Conservation (phyloP, 2,888 invertebrate genomes). For the Sepiola atlantica region DNA sequence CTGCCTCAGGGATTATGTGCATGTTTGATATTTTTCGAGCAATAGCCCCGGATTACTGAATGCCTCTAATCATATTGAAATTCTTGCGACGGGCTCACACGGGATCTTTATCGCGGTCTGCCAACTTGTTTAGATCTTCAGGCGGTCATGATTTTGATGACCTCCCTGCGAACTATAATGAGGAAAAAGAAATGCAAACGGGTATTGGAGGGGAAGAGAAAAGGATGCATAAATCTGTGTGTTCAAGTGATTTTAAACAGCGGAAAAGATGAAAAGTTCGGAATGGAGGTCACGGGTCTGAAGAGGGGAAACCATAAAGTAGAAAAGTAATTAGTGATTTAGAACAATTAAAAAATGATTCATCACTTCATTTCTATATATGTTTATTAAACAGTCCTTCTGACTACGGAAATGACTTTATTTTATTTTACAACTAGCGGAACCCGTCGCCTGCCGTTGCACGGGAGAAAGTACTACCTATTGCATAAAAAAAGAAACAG, state of each 20-base stretch:
- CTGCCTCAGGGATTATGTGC: neutral
- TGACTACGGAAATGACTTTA: too few species aligned
- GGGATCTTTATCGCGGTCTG: neutral
- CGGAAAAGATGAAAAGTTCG: neutral
- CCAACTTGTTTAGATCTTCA: neutral
- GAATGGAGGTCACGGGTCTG: neutral
- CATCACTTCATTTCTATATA: neutral
- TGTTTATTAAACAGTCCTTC: too few species aligned
- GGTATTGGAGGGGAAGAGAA: neutral
- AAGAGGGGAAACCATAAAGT: neutral
- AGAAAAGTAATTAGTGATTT: neutral
- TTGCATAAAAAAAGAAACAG: too few species aligned
- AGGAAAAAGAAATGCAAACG: neutral
- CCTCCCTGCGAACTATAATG: neutral
- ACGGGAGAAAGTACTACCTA: too few species aligned
- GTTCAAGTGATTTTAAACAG: neutral
- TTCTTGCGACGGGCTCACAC: neutral
- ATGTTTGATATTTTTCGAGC: neutral
- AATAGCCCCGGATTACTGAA: neutral
- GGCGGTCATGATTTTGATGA: neutral
- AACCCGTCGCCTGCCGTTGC: too few species aligned
- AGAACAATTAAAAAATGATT: neutral
- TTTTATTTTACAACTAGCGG: too few species aligned
- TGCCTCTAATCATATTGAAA: constrained; percentile 19
- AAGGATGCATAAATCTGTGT: neutral